Percentiles rank a stretch among this genome's conserved stretches.
Conservation (phyloP, 2,113 vertebrate genomes). For the Dasyprocta punctata region DNA sequence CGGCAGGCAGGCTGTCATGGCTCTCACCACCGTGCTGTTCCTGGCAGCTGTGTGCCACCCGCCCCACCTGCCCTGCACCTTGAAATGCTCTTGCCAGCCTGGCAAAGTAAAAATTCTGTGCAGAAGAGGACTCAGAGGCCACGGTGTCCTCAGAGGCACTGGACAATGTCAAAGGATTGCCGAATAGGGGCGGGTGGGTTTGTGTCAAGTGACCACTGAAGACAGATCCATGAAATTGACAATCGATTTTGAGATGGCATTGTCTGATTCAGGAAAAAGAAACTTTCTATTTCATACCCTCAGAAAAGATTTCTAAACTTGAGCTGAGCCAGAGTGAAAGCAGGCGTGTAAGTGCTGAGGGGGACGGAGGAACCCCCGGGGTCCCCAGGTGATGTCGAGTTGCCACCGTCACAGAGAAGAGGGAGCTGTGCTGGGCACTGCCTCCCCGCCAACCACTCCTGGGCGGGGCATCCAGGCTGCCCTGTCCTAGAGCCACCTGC, state of each 20-base stretch:
- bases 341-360: neutral
- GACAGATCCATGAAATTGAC: neutral
- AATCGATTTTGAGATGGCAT: neutral
- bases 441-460: too few relatives aligned
- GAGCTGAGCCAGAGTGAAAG: neutral
- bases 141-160: neutral
- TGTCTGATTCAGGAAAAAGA: neutral
- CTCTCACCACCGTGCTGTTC: neutral
- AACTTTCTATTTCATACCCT: neutral
- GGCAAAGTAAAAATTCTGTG: neutral
- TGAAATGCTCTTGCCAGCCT: neutral
- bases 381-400: neutral
- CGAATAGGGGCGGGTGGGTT: too few relatives aligned
- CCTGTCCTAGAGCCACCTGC: neutral
- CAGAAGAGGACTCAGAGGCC: too few relatives aligned
- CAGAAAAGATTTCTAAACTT: neutral
- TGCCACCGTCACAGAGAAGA: neutral
- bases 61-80: neutral
- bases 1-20: rapidly evolving
- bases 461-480: too few relatives aligned
- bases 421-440: neutral
- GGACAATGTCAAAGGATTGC: neutral
- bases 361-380: rapidly evolving
- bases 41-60: too few relatives aligned
- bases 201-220: neutral